These are phyloP conservation scores for Drosophila affinis DNA, from an alignment of 2,888 invertebrate species.

Conservation along the genomic window DNA sequence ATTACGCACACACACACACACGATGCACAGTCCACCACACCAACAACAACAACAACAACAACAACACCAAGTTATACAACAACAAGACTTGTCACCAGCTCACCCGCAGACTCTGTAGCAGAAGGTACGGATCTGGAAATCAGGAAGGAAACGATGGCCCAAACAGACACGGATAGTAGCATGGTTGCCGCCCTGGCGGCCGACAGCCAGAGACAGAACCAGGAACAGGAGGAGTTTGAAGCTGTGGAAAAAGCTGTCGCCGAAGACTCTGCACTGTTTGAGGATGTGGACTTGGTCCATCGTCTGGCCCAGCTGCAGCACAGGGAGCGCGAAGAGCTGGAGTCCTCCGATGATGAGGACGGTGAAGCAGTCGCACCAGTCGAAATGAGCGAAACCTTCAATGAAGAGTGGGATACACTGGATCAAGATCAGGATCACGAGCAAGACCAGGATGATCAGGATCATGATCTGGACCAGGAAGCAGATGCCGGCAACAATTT, in stretches of 20 bases:
- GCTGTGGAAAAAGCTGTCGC: slow-evolving; percentile 53
- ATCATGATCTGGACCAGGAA: slow-evolving; percentile 18
- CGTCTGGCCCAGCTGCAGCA: slow-evolving; percentile 3
- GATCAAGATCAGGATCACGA: slow-evolving; percentile 44
- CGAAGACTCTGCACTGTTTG: slow-evolving; percentile 16
- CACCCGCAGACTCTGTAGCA: slow-evolving; percentile 65
- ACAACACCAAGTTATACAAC: slow-evolving; percentile 47
- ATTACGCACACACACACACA: slow-evolving; percentile 32
- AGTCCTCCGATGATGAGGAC: slow-evolving; percentile 80
- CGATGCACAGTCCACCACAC: slow-evolving; percentile 53
- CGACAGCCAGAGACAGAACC: slow-evolving; percentile 32
- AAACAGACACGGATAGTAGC: slow-evolving; percentile 17
- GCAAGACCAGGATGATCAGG: slow-evolving; percentile 42
- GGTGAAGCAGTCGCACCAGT: slow-evolving; percentile 43
- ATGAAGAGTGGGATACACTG: slow-evolving; percentile 78
- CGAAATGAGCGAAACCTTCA: slow-evolving; percentile 75
- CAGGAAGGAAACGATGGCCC: slow-evolving; percentile 53
- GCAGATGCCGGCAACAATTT: slow-evolving; percentile 72
- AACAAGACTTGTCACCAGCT: slow-evolving; percentile 50
- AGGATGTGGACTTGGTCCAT: slow-evolving; percentile 18
- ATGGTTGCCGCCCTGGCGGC: slow-evolving; percentile 18
- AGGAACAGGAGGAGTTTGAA: slow-evolving; percentile 28
- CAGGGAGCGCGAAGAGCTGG: slow-evolving; percentile 77
- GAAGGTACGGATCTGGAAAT: slow-evolving; percentile 60
- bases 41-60: slow-evolving; percentile 50